Percentiles rank a stretch among this genome's conserved stretches.
Evolutionary conservation across 2,113 vertebrate species (phyloP).

Genomic region (Cryptomyrus ogoouensis): DNA sequence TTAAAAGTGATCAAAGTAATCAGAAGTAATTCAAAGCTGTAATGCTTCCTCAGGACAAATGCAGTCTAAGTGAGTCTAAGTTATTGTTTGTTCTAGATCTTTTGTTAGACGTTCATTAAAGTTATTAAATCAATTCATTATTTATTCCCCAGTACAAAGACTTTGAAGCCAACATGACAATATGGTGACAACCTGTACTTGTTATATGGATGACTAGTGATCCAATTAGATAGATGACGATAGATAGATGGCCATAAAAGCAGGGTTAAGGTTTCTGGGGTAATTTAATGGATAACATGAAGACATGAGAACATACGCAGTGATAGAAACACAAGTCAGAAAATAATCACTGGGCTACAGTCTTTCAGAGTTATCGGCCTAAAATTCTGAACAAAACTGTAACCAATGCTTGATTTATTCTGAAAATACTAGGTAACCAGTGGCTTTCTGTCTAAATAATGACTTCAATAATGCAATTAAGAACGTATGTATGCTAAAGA

Average conservation of each 20-base stretch:
- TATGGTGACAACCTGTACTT: neutral
- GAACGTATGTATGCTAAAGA: neutral
- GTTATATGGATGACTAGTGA: neutral
- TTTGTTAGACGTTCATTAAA: slow-evolving; percentile 17
- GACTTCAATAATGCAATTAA: neutral
- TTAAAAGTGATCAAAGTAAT: slow-evolving; percentile 9
- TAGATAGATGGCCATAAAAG: neutral
- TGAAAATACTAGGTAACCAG: neutral
- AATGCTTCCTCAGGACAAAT: slow-evolving; percentile 3
- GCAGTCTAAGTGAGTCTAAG: neutral
- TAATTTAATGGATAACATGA: neutral
- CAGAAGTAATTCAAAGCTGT: neutral
- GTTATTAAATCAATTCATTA: slow-evolving; percentile 19
- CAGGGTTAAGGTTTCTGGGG: slow-evolving; percentile 8
- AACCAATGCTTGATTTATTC: neutral
- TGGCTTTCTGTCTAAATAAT: neutral
- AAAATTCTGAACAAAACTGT: neutral
- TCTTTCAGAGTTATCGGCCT: neutral
- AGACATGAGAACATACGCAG: neutral
- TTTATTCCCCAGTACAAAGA: slow-evolving; percentile 10
- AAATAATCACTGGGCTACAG: neutral
- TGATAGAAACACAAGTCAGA: neutral
- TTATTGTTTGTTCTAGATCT: neutral
- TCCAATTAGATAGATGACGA: slow-evolving; percentile 17
- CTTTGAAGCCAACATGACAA: neutral